Conservation (phyloP, 2,888 invertebrate species). For the Kryphioiulus occultus region DNA sequence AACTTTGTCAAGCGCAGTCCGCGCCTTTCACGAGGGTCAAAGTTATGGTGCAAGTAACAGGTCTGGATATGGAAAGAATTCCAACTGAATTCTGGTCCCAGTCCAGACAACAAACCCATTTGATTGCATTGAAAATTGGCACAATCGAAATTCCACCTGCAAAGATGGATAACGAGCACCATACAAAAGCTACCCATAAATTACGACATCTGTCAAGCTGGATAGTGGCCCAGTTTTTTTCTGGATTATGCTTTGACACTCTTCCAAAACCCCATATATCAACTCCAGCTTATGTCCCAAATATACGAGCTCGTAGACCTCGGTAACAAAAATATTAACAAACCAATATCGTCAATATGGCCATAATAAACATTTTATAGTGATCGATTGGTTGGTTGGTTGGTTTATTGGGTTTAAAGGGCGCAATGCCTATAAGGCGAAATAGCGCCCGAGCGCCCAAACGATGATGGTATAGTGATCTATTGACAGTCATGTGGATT, state of each 20-base stretch:
- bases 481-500: not conserved
- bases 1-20: not conserved
- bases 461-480: not conserved
- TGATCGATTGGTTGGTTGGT: not conserved
- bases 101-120: not conserved
- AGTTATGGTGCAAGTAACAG: not conserved
- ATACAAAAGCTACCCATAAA: not conserved
- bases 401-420: not conserved
- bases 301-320: not conserved
- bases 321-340: not conserved
- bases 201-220: not conserved
- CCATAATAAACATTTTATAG: not conserved
- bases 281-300: not conserved
- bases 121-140: not conserved
- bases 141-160: not conserved
- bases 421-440: too few relatives aligned
- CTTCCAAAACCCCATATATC: not conserved
- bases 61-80: not conserved
- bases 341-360: not conserved
- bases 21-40: not conserved
- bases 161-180: not conserved
- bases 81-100: not conserved
- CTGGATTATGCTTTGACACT: not conserved
- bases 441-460: not conserved
- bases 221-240: not conserved